These are phyloP conservation scores for Gasterosteus nipponicus DNA, from an alignment of 2,113 vertebrate species.

Conservation along the genomic window DNA sequence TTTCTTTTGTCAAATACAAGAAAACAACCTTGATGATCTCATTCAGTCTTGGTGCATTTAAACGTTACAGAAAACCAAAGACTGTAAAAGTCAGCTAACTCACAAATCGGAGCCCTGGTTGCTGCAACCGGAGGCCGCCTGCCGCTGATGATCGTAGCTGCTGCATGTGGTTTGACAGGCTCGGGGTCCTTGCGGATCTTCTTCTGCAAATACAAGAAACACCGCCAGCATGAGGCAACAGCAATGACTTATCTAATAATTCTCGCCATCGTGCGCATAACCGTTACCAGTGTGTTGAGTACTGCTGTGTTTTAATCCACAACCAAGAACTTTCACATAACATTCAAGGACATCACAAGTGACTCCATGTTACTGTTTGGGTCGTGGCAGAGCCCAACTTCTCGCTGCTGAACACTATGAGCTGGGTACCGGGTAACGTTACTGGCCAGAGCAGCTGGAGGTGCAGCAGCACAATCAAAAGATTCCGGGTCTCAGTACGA, in stretches of 20 bases:
- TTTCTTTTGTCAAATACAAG: background rate
- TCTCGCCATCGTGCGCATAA: background rate
- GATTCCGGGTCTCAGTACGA: background rate
- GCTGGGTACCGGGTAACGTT: background rate
- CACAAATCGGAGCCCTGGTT: conserved; percentile 48
- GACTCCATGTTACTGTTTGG: background rate
- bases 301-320: background rate
- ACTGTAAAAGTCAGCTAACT: background rate
- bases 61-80: background rate
- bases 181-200: conserved; percentile 66
- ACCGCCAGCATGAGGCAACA: background rate
- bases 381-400: background rate
- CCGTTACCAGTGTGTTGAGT: background rate
- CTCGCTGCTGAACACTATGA: background rate
- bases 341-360: background rate
- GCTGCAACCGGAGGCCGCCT: conserved; percentile 35
- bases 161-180: conserved; percentile 40
- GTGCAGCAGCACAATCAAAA: background rate
- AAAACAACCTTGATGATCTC: background rate
- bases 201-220: conserved; percentile 65
- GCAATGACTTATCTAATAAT: background rate
- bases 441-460: background rate
- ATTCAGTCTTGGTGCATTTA: background rate
- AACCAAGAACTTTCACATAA: background rate
- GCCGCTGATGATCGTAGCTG: conserved; percentile 53